These are phyloP conservation scores for Napeogenes sylphis DNA, from an alignment of 2,888 invertebrate species.

Conservation along the genomic window DNA sequence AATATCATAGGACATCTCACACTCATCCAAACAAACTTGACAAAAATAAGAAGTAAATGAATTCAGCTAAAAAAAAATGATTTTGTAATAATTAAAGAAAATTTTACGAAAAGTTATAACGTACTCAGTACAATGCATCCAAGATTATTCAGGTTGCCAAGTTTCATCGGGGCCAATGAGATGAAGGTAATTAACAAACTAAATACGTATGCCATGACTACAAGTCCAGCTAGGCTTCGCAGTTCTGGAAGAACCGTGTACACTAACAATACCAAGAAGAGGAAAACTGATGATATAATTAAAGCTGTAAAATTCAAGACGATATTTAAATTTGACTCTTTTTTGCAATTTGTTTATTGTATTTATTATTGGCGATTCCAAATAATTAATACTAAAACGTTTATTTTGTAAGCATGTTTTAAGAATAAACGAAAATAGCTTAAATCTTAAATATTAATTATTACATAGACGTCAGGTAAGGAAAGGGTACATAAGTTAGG, in stretches of 20 bases:
- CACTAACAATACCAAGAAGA: constrained; percentile 14
- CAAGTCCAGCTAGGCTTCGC: constrained; percentile 82
- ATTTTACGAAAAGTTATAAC: too few relatives aligned
- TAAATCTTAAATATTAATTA: too few relatives aligned
- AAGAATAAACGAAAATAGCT: too few relatives aligned
- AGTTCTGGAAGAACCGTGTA: constrained; percentile 22
- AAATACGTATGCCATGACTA: constrained; percentile 83
- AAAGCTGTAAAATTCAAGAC: constrained; percentile 18
- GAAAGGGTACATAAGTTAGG: too few relatives aligned
- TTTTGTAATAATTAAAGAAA: too few relatives aligned
- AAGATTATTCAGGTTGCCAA: constrained; percentile 39
- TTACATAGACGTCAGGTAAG: too few relatives aligned
- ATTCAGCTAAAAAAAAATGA: constrained; percentile 46
- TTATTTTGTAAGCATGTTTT: too few relatives aligned
- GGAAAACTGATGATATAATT: constrained; percentile 17
- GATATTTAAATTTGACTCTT: background rate
- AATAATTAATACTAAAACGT: too few relatives aligned
- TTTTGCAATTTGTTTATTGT: too few relatives aligned
- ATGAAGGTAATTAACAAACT: constrained; percentile 80
- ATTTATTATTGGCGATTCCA: too few relatives aligned
- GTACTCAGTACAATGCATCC: constrained; percentile 36
- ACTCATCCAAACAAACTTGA: constrained; percentile 66
- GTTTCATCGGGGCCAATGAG: constrained; percentile 73
- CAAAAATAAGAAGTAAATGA: constrained; percentile 53
- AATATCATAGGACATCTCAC: constrained; percentile 66